A percentile compares a stretch with the other conserved stretches of the same genome.
Evolutionary conservation across 2,113 vertebrate species (phyloP).

Genomic region (Todiramphus chloris): DNA sequence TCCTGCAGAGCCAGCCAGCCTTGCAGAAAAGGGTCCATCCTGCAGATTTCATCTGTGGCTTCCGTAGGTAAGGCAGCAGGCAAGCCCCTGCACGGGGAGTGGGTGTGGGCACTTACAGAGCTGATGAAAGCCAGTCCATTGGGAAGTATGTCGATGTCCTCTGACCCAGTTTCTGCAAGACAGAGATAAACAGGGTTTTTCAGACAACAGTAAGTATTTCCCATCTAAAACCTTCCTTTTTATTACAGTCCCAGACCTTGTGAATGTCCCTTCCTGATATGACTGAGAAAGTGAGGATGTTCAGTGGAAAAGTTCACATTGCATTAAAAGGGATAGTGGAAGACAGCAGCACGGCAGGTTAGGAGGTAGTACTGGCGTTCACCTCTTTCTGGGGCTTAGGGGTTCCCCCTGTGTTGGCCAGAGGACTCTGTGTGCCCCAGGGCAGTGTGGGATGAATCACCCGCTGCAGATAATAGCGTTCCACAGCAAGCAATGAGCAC

Average conservation of each 20-base stretch:
- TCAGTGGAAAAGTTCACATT: fast-evolving
- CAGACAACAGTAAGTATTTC: neutral
- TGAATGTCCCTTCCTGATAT: neutral
- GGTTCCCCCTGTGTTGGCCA: neutral
- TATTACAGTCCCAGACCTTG: neutral
- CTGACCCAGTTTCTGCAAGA: conserved; percentile 77
- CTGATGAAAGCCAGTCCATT: conserved; percentile 82
- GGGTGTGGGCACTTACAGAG: conserved; percentile 67
- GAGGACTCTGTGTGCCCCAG: neutral
- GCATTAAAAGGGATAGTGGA: neutral
- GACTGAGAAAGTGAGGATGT: fast-evolving
- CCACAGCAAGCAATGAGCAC: neutral
- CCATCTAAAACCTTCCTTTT: neutral
- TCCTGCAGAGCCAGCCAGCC: neutral
- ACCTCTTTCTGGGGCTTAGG: neutral
- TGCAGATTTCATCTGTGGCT: neutral
- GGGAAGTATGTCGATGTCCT: conserved; percentile 82
- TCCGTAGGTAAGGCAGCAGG: neutral
- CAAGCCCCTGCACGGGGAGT: neutral
- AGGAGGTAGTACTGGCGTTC: neutral
- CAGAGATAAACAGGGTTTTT: neutral
- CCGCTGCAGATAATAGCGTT: neutral
- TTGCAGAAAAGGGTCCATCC: neutral
- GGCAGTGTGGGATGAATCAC: neutral
- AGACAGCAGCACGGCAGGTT: fast-evolving